These are phyloP conservation scores for Saturnia japonica DNA, from an alignment of 2,888 invertebrate genomes.

Conservation along the genomic window DNA sequence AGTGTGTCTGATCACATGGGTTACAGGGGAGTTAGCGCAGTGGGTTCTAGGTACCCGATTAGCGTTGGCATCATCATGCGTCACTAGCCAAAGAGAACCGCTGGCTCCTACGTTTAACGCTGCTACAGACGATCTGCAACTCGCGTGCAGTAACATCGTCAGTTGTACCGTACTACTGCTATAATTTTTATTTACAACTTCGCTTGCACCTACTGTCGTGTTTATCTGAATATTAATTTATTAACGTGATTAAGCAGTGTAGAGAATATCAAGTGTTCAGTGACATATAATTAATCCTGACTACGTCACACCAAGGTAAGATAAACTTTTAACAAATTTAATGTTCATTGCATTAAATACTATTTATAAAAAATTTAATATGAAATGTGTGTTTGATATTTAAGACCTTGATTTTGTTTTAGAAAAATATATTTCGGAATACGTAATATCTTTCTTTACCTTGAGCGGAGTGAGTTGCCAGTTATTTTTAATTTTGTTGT, in stretches of 20 bases:
- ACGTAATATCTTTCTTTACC: slow-evolving; percentile 69
- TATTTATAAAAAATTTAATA: slow-evolving; percentile 2
- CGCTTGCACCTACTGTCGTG: not conserved
- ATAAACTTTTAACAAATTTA: not conserved
- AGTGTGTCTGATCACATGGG: not conserved
- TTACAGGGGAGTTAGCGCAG: slow-evolving; percentile 24
- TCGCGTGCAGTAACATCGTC: slow-evolving; percentile 41
- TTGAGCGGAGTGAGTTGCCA: slow-evolving; percentile 65
- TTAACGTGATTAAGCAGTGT: slow-evolving; percentile 13
- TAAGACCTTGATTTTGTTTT: slow-evolving; percentile 71
- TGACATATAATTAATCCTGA: not conserved
- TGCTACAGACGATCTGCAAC: slow-evolving; percentile 42
- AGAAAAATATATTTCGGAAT: slow-evolving; percentile 67
- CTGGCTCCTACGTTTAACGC: slow-evolving; percentile 4
- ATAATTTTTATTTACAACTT: slow-evolving; percentile 27
- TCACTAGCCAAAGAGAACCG: slow-evolving; percentile 27
- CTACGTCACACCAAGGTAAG: slow-evolving; percentile 15
- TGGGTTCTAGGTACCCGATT: slow-evolving; percentile 24
- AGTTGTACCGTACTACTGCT: slow-evolving; percentile 25
- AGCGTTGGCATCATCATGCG: slow-evolving; percentile 42
- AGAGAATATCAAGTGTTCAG: slow-evolving; percentile 1
- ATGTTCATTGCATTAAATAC: slow-evolving; percentile 20
- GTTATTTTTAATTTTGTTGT: slow-evolving; percentile 62
- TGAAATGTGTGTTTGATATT: slow-evolving; percentile 4
- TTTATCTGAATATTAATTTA: not conserved